Base-by-base conservation (phyloP, 2,888 invertebrate species). In the Lingula anatina region DNA sequence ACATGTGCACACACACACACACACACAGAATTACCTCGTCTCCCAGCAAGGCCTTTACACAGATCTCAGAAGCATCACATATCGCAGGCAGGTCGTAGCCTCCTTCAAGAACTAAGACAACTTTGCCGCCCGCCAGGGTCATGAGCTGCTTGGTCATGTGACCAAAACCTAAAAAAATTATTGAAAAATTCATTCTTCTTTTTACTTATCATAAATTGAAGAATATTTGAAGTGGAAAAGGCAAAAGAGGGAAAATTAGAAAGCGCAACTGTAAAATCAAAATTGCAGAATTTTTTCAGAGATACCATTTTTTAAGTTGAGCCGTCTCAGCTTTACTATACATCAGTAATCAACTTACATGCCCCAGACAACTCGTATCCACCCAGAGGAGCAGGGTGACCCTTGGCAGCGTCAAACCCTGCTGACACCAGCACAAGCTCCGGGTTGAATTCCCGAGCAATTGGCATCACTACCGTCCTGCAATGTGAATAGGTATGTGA, bases 81-180 rank as follows among this genome's bases (percentile, higher is more conserved):
- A 99, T 92, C 36, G 95, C 89, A 36, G 92, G 86, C 71, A 99
- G 81, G 80, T 99, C 94, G 80, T 99, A 99, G 47, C 99, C 96
- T 55, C 96, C 96, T 80, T 96, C 96, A 55, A 96, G 82, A 24
- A 92, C 90, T 56, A 97, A 81, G 49, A 95, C 89, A 59, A 96
- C 85, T 78, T 88, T 89, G 42, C 93, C 93, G 69, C 85, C 85
- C 50, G 95, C 95, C 66, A 96, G 82, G 67, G 86, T 85, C 85
- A 93, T 87, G 60, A 99, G 81, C 75, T 95, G 90, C 64, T 90
- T 85, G 26, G 96, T 95, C 91, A 99, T 92, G 80, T 88, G 87
- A 60, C 95, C 97, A 81, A 95, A 97, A 81, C 77, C 77, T 76
- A 57, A 1, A 51, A 49, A 40, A 40, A n/a, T n/a, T n/a, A n/a